Percentiles rank a stretch among this genome's conserved stretches.
Conservation (phyloP, 2,113 vertebrate genomes). For the Verasper variegatus region DNA sequence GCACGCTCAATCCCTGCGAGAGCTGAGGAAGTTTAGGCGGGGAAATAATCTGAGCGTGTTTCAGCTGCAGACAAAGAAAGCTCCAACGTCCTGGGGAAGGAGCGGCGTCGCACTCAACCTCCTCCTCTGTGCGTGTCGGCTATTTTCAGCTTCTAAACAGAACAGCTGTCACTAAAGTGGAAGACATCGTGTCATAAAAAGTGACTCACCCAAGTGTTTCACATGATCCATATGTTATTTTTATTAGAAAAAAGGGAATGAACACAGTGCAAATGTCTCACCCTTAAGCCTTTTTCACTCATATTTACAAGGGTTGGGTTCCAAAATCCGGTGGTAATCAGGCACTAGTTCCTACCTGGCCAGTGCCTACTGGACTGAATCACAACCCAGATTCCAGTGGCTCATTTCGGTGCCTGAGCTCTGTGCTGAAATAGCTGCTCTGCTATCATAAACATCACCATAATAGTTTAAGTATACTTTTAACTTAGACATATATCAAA, state of each 20-base stretch:
- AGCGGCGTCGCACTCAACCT: neutral
- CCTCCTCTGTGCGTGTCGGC: neutral
- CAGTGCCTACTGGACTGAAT: too few species aligned
- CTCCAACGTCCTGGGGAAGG: slow-evolving; percentile 2
- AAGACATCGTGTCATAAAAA: slow-evolving; percentile 30
- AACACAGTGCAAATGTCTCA: slow-evolving; percentile 1
- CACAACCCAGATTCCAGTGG: too few species aligned
- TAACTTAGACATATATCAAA: too few species aligned
- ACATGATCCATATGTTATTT: slow-evolving; percentile 18
- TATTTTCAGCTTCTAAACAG: slow-evolving; percentile 31
- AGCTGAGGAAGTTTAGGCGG: neutral
- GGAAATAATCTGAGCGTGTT: slow-evolving; percentile 31
- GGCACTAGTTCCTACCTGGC: too few species aligned
- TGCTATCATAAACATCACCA: too few species aligned
- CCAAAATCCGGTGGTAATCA: too few species aligned
- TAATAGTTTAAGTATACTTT: too few species aligned
- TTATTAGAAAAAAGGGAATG: neutral
- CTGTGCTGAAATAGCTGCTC: too few species aligned
- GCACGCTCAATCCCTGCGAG: slow-evolving; percentile 2
- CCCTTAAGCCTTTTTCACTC: neutral
- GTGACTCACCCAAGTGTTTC: slow-evolving; percentile 19
- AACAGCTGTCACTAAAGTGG: slow-evolving; percentile 56
- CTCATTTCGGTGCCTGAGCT: too few species aligned
- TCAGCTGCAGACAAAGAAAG: slow-evolving; percentile 18
- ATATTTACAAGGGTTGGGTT: neutral